Conservation (phyloP, 2,113 vertebrate species). For the Rutilus rutilus region DNA sequence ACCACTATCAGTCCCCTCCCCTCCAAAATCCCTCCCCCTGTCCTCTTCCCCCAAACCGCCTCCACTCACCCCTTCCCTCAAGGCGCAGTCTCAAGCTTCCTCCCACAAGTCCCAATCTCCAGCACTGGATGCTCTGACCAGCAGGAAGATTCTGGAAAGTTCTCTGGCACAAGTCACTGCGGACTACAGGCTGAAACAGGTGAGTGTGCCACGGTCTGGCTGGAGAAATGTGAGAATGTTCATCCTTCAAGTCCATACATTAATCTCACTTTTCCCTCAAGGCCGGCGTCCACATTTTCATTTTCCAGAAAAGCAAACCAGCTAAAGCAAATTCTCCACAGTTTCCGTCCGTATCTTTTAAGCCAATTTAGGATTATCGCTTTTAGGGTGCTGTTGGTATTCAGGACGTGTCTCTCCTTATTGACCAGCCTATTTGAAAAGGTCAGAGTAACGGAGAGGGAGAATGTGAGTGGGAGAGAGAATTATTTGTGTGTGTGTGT, state of each 20-base stretch:
- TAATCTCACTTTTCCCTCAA: constrained; percentile 19
- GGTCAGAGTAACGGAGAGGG: constrained; percentile 51
- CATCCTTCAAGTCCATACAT: constrained; percentile 11
- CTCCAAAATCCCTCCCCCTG: constrained; percentile 61
- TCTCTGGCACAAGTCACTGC: constrained; percentile 84
- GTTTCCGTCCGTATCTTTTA: constrained; percentile 38
- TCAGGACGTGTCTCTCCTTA: constrained; percentile 55
- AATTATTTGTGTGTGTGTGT: neutral
- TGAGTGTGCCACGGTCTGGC: constrained; percentile 64
- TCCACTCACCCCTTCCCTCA: constrained; percentile 71
- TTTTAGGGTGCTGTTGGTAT: constrained; percentile 48
- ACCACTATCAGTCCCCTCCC: constrained; percentile 75
- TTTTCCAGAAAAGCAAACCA: constrained; percentile 41
- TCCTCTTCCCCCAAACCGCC: constrained; percentile 67
- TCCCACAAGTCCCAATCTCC: constrained; percentile 61
- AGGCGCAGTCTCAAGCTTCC: constrained; percentile 68
- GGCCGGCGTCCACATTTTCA: constrained; percentile 10
- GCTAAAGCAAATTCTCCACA: constrained; percentile 35
- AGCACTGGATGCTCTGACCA: constrained; percentile 64
- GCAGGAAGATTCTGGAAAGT: constrained; percentile 93
- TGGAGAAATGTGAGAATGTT: neutral
- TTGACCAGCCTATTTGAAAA: constrained; percentile 57
- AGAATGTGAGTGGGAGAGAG: constrained; percentile 30
- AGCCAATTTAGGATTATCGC: constrained; percentile 37
- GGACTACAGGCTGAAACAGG: constrained; percentile 92